These are phyloP conservation scores for Stomorhina lunata DNA, from an alignment of 2,888 invertebrate species.

Conservation along the genomic window DNA sequence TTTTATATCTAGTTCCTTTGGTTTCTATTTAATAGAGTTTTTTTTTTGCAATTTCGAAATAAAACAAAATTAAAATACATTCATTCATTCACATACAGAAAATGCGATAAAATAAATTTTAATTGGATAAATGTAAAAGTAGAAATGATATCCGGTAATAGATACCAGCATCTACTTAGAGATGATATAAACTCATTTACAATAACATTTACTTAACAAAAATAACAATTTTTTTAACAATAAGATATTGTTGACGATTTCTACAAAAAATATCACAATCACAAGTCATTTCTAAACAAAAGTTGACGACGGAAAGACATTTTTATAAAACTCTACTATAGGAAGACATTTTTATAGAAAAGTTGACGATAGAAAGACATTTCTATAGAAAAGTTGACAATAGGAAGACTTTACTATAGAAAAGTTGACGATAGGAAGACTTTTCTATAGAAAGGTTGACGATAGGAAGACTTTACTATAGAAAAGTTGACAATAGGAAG, in stretches of 20 bases:
- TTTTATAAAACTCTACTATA: no score
- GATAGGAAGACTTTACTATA: no score
- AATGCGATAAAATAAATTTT: slow-evolving; percentile 37
- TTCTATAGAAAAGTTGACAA: no score
- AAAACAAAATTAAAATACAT: not conserved
- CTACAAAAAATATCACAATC: no score
- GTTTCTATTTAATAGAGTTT: slow-evolving; percentile 19
- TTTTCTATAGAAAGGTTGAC: no score
- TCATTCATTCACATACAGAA: slow-evolving; percentile 12
- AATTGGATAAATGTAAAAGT: slow-evolving; percentile 50
- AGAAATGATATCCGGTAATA: slow-evolving; percentile 4
- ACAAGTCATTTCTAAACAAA: no score
- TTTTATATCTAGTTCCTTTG: not conserved
- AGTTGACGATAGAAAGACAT: no score
- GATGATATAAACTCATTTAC: not conserved
- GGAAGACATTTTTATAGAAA: no score
- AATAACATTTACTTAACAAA: not conserved
- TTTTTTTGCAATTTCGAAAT: not conserved
- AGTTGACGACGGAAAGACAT: no score
- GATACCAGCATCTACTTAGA: not conserved
- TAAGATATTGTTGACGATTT: not conserved
- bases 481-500: no score
- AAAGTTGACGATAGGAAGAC: no score
- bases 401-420: no score
- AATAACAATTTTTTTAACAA: not conserved